Base-by-base conservation (phyloP, 2,797 vertebrate species). In the Myripristis murdjan region DNA sequence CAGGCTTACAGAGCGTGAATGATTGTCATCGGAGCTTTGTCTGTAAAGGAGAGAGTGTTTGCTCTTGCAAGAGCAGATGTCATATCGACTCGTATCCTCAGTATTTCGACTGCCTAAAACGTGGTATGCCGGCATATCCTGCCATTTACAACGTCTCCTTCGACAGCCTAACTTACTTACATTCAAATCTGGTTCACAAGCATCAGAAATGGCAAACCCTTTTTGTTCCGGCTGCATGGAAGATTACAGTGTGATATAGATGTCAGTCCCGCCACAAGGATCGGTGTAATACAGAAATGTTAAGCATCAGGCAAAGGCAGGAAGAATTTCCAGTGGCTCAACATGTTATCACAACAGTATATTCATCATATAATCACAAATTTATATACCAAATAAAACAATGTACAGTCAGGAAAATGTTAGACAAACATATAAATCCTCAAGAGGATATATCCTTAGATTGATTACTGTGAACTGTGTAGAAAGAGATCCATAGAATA, bases 401-500 rank as follows among this genome's bases (percentile, higher is more conserved):
- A 48, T 83, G 79, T 92, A 83, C 69, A 86, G 75, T 79, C 66
- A 86, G 81, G 26, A 18, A 41, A 41, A 37, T 63, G 37, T 63
- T 52, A 44, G 43, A 75, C 16, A 62, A 75, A 46, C 64, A 70
- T 88, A 80, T 75, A 81, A 73, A 74, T 75, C 66, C 78, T 52
- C 39, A 33, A 65, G 54, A 85, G 66, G 59, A 89, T 83, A 63
- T 64, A 53, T 89, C 66, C 56, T 81, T 89, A 89, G 86, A 88
- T 74, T 81, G 84, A 77, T 80, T 83, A 79, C 75, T 85, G 78
- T 88, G 70, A 82, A 70, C 53, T 75, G 78, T 89, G 75, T 90
- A 89, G 81, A 87, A 65, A 80, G 70, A 85, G 52, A 64, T 68
- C 33, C 43, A 73, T 59, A 62, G 73, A 87, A 49, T 77, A 83